Conservation (phyloP, 2,888 invertebrate genomes). For the Latheticus oryzae region DNA sequence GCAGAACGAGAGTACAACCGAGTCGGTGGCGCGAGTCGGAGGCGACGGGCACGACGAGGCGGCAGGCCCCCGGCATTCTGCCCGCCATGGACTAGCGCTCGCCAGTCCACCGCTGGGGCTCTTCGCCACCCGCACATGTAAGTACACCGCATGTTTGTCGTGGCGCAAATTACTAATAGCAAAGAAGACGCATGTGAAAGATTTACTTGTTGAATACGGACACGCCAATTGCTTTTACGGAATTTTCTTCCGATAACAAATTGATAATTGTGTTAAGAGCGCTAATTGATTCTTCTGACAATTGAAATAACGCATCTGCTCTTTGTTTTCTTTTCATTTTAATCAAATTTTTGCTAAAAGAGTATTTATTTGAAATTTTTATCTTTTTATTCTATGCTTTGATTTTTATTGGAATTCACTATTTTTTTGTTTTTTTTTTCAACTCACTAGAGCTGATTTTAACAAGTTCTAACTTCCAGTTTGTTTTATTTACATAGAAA, state of each 20-base stretch:
- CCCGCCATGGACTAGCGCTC: constrained; percentile 59
- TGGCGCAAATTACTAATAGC: not conserved
- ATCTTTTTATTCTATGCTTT: too few relatives aligned
- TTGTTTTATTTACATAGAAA: too few relatives aligned
- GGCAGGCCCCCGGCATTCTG: constrained; percentile 62
- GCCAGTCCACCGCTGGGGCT: constrained; percentile 61
- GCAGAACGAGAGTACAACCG: constrained; percentile 49
- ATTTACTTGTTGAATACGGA: constrained; percentile 28
- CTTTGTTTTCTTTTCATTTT: not conserved
- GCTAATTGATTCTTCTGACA: not conserved
- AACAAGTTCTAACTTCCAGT: too few relatives aligned
- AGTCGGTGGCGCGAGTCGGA: constrained; percentile 59
- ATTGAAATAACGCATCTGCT: too few relatives aligned
- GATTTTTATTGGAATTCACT: too few relatives aligned
- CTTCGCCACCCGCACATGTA: constrained; percentile 58
- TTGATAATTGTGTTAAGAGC: not conserved
- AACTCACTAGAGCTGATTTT: too few relatives aligned
- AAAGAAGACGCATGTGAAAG: not conserved
- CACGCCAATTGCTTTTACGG: not conserved
- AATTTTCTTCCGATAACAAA: constrained; percentile 1
- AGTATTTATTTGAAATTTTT: constrained; percentile 1
- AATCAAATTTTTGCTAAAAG: not conserved
- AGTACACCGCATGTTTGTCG: constrained; percentile 50
- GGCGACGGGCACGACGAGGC: constrained; percentile 65
- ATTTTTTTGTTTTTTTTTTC: too few relatives aligned